A percentile compares a stretch with the other conserved stretches of the same genome.
phyloP scores from a whole-genome alignment of 2,888 invertebrate genomes.

The Philopedon plagiatum region DNA sequence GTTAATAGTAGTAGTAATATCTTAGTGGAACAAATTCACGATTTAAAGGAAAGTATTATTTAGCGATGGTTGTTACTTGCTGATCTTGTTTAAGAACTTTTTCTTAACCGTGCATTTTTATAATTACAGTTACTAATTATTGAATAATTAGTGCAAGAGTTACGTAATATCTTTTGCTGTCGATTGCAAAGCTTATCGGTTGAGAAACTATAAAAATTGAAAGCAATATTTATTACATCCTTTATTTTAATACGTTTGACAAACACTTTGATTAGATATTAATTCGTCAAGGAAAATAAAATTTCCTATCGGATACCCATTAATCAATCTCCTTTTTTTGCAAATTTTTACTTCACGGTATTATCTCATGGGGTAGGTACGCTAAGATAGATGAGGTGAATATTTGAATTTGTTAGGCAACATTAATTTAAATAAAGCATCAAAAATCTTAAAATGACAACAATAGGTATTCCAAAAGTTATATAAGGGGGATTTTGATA shows the following conservation, averaged over 20 bases:
- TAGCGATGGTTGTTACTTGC: slow-evolving; percentile 5
- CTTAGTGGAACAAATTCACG: background rate
- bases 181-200: slow-evolving; percentile 9
- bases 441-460: no score
- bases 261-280: background rate
- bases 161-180: background rate
- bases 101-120: background rate
- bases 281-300: background rate
- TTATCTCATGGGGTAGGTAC: no score
- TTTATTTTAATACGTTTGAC: slow-evolving; percentile 1
- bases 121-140: background rate
- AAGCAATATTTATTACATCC: background rate
- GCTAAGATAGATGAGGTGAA: no score
- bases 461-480: no score
- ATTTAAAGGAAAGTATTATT: slow-evolving; percentile 6
- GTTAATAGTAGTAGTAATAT: background rate
- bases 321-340: no score
- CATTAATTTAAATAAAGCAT: no score
- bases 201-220: background rate
- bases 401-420: no score
- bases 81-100: background rate
- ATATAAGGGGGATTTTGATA: no score
- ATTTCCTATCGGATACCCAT: no score
- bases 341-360: no score
- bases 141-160: slow-evolving; percentile 5